These are phyloP conservation scores for Euwallacea fornicatus DNA, from an alignment of 1,140 invertebrate genomes.

Conservation along the genomic window DNA sequence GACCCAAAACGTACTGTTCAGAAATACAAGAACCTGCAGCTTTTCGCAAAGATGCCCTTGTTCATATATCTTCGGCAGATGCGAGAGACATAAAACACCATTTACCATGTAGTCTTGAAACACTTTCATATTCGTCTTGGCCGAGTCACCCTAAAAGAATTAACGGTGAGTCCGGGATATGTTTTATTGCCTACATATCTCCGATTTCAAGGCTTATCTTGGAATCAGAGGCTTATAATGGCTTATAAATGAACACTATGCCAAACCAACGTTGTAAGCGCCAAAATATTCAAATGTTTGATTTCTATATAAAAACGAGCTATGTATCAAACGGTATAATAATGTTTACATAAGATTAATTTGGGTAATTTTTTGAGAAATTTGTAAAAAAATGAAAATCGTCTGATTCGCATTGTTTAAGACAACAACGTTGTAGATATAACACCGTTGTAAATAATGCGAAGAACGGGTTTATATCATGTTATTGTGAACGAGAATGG, in stretches of 20 bases:
- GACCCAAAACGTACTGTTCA: too few species aligned
- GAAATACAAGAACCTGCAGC: too few species aligned
- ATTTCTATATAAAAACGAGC: not conserved
- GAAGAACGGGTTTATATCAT: not conserved
- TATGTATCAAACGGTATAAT: not conserved
- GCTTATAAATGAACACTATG: not conserved
- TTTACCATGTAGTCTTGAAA: too few species aligned
- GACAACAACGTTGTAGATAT: not conserved
- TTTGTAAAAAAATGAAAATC: not conserved
- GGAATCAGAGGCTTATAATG: too few species aligned
- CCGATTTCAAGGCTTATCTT: too few species aligned
- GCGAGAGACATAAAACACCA: too few species aligned
- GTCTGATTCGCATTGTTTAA: not conserved
- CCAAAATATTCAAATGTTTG: constrained; percentile 7
- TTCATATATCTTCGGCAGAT: too few species aligned
- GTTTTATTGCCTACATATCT: too few species aligned
- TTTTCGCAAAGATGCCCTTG: too few species aligned
- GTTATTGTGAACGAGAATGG: not conserved
- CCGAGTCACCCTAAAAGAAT: too few species aligned
- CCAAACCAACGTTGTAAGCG: not conserved
- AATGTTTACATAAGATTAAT: not conserved
- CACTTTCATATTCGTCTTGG: too few species aligned
- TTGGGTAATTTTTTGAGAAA: not conserved
- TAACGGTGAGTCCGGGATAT: too few species aligned
- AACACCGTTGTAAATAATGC: not conserved